Evolutionary conservation across 2,113 vertebrate genomes (phyloP), one percentile per base, ranked within the genome.

Genomic region (Geothlypis trichas): DNA sequence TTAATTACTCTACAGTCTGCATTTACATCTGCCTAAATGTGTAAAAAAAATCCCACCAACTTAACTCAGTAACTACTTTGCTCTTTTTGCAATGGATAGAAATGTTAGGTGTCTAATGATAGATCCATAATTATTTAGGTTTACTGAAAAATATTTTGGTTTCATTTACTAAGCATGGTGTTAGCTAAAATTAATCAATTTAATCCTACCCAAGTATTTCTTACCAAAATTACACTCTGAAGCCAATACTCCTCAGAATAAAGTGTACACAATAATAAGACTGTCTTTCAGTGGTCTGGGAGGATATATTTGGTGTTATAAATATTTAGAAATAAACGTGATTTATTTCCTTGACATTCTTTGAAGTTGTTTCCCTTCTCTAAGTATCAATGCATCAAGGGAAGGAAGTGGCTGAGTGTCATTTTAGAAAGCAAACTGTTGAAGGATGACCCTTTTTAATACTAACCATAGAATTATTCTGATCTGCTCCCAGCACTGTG

Each of bases 311-410:
- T 86, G 39, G 47, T 94, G 47, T 13, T 78, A 63, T 63, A 95
- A 92, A 89, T 92, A 89, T 72, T 94, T 87, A 49, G 78, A 75
- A 44, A 31, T 3, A 78, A 58, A 57, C 0, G 3, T 65, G 28
- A 89, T 82, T 93, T 91, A 87, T 87, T 94, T 95, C 58, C 41
- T 72, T 87, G 74, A 49, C 8, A 41, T 87, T 87, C 54, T 91
- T 92, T 89, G 66, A 92, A 91, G 61, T n/a, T 81, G 13, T 71
- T 92, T 78, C 49, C 44, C 44, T 95, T 91, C n/a, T 79, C 22
- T 84, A 35, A 75, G 52, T 61, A 87, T 65, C 76, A 75, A 26
- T 81, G 47, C 8, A 78, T 65, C 66, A 84, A 82, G 58, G 26
- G 19, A 91, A 92, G 44, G 88, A 87, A 68, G 57, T 74, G 37